phyloP scores from a whole-genome alignment of 2,113 vertebrate genomes.

The Loxodonta africana region DNA sequence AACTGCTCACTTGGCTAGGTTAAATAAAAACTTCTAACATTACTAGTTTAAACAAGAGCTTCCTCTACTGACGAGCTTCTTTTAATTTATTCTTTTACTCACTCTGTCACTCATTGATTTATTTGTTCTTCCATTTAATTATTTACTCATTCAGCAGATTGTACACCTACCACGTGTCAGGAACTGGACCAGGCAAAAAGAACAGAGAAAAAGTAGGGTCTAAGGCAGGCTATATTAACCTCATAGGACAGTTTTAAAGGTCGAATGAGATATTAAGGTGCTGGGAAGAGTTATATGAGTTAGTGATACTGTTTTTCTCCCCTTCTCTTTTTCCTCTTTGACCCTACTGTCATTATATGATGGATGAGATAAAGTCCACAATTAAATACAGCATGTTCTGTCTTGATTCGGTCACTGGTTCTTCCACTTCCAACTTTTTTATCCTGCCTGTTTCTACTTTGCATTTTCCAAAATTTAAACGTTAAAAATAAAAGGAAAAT shows the following conservation, averaged over 20 bases:
- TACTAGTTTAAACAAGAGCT: not conserved
- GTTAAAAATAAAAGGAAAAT: not conserved
- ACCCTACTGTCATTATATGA: rapidly evolving
- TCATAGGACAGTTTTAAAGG: not conserved
- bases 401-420: not conserved
- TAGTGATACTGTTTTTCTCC: not conserved
- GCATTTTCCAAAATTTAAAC: not conserved
- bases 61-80: not conserved
- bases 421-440: not conserved
- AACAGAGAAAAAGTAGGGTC: not conserved
- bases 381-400: not conserved
- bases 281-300: not conserved
- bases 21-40: not conserved
- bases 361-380: rapidly evolving
- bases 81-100: not conserved
- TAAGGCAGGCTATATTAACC: not conserved
- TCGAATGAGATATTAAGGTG: not conserved
- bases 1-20: not conserved
- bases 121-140: not conserved
- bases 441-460: not conserved
- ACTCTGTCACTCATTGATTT: not conserved
- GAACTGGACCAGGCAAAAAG: not conserved
- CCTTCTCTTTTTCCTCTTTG: not conserved
- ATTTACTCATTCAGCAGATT: not conserved
- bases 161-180: not conserved